A percentile compares a stretch with the other conserved stretches of the same genome.
phyloP scores from a whole-genome alignment of 1,140 invertebrate species.

The Portunus trituberculatus region DNA sequence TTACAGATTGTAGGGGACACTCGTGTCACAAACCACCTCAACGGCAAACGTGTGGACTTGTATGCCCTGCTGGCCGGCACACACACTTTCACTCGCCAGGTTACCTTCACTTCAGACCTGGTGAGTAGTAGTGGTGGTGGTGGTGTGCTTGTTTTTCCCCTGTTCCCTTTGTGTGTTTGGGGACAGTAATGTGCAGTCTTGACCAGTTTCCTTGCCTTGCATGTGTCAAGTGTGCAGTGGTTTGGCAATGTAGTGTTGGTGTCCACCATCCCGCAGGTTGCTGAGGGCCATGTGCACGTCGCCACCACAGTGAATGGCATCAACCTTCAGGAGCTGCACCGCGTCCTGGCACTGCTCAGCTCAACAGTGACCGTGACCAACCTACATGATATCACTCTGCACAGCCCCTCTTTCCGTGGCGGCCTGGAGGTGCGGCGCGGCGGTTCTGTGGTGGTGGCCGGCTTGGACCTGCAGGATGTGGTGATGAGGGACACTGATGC shows the following conservation, averaged over 20 bases:
- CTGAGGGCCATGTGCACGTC: not conserved
- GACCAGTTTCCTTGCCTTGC: no score
- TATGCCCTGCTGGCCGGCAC: not conserved
- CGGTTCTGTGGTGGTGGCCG: not conserved
- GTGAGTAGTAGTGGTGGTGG: not conserved
- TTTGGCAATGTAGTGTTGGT: no score
- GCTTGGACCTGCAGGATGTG: not conserved
- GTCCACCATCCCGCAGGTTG: not conserved
- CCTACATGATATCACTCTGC: not conserved
- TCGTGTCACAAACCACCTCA: not conserved
- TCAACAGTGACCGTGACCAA: not conserved
- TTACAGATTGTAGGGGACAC: conserved; percentile 16
- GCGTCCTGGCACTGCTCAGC: not conserved
- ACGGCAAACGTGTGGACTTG: not conserved
- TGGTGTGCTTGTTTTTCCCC: no score
- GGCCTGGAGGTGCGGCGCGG: not conserved
- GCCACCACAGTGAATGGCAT: conserved; percentile 36
- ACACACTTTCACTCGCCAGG: not conserved
- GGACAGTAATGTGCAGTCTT: no score
- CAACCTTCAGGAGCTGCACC: not conserved
- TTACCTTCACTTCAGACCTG: not conserved
- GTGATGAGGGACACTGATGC: not conserved
- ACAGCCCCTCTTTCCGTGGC: not conserved
- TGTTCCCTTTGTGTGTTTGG: no score
- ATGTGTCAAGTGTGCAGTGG: no score